Percentiles rank a stretch among this genome's conserved stretches.
phyloP scores from a whole-genome alignment of 2,888 invertebrate genomes.

The Argyresthia albistria region DNA sequence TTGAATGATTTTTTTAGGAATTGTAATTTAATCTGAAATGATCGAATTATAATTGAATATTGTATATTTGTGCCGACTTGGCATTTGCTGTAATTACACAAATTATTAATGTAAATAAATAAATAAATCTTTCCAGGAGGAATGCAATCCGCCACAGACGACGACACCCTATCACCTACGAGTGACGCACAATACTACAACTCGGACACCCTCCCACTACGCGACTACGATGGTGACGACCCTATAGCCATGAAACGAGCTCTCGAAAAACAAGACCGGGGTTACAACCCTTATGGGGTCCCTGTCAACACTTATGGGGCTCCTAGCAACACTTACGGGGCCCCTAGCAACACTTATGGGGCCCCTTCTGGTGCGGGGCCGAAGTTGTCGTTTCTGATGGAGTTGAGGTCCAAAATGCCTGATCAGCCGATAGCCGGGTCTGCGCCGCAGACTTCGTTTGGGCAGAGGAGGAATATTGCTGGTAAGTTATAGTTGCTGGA shows the following conservation, averaged over 20 bases:
- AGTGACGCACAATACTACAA: constrained; percentile 76
- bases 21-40: no score
- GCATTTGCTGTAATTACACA: no score
- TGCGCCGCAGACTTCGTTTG: constrained; percentile 51
- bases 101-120: no score
- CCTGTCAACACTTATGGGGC: constrained; percentile 19
- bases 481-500: constrained; percentile 33
- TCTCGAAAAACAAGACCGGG: constrained; percentile 52
- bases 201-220: constrained; percentile 81
- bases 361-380: constrained; percentile 42
- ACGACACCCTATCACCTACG: constrained; percentile 64
- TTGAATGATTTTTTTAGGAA: no score
- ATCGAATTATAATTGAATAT: no score
- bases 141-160: constrained; percentile 46
- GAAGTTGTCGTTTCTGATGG: constrained; percentile 74
- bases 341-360: constrained; percentile 23
- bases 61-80: no score
- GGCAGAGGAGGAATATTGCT: constrained; percentile 50
- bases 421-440: constrained; percentile 56
- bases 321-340: constrained; percentile 38
- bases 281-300: constrained; percentile 47
- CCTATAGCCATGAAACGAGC: constrained; percentile 72
- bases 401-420: constrained; percentile 75
- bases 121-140: constrained; percentile 16
- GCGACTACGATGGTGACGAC: constrained; percentile 62